Conservation (phyloP, 2,113 vertebrate species). For the Ochotona curzoniae region DNA sequence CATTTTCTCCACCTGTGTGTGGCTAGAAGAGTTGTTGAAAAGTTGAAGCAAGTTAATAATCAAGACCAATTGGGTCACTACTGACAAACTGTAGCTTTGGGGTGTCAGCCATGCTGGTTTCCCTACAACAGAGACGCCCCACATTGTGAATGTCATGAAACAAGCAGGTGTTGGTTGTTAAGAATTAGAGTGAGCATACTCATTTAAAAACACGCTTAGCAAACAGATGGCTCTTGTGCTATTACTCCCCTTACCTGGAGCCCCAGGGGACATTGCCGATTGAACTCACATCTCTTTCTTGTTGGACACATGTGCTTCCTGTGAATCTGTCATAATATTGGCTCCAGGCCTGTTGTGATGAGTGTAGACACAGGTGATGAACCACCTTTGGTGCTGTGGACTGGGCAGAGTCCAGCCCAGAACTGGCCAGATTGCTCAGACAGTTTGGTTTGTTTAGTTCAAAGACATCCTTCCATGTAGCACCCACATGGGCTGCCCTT, state of each 20-base stretch:
- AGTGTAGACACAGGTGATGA: neutral
- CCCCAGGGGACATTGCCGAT: neutral
- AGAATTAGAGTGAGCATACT: neutral
- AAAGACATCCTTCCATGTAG: neutral
- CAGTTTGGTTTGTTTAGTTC: neutral
- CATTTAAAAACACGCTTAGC: neutral
- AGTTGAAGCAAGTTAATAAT: neutral
- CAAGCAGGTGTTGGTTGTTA: neutral
- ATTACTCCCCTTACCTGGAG: neutral
- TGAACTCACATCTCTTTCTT: neutral
- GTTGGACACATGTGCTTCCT: neutral
- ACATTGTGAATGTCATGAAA: neutral
- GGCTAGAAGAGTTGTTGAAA: neutral
- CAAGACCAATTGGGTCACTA: neutral
- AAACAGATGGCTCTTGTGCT: neutral
- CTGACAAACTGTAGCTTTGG: no score
- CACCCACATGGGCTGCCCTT: neutral
- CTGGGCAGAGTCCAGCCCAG: neutral
- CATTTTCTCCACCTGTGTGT: neutral
- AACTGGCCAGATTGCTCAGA: neutral
- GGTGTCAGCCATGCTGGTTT: neutral
- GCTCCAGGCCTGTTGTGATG: neutral
- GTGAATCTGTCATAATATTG: neutral
- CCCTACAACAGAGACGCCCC: neutral
- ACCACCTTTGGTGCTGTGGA: neutral